These are phyloP conservation scores for Ellobius talpinus DNA, from an alignment of 2,113 vertebrate genomes.

Conservation along the genomic window DNA sequence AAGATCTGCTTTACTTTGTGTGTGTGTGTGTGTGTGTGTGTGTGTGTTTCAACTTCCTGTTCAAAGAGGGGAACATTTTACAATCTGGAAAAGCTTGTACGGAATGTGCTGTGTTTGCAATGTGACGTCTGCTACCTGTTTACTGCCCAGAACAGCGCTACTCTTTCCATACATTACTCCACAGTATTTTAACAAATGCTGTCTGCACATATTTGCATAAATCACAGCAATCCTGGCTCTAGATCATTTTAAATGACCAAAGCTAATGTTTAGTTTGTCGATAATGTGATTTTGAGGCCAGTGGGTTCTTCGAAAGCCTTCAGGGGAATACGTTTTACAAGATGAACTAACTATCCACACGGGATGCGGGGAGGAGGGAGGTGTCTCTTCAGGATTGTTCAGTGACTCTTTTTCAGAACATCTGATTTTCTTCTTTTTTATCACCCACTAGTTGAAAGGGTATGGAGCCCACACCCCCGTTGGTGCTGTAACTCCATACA, in stretches of 20 bases:
- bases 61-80: constrained; percentile 23
- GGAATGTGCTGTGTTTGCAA: neutral
- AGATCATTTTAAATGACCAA: neutral
- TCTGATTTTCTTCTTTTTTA: neutral
- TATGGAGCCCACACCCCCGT: neutral
- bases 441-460: neutral
- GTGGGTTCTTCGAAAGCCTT: constrained; percentile 24
- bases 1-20: constrained; percentile 25
- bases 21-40: neutral
- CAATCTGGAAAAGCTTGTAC: neutral
- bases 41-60: constrained; percentile 35
- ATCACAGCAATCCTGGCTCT: neutral
- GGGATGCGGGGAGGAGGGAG: neutral
- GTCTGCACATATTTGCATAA: constrained; percentile 4
- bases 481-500: neutral
- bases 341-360: neutral
- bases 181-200: neutral
- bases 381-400: neutral
- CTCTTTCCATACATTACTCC: neutral
- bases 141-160: neutral
- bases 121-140: neutral
- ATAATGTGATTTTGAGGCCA: neutral
- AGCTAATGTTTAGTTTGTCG: constrained; percentile 37
- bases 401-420: neutral
- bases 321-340: constrained; percentile 2